Percentiles rank a stretch among this genome's conserved stretches.
Conservation (phyloP, 2,888 invertebrate species). For the Epinotia demarniana region DNA sequence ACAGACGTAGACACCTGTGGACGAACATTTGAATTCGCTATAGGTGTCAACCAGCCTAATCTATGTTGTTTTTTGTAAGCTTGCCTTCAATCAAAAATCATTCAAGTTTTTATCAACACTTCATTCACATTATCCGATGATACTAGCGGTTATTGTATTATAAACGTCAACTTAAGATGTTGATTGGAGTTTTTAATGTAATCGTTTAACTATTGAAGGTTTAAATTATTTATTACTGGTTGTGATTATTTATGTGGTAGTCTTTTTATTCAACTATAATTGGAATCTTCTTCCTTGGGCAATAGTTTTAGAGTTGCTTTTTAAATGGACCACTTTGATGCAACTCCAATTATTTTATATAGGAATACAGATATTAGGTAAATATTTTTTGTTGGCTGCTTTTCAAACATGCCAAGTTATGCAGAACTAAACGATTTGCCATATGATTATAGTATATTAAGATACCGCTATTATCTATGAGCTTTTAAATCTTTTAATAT, state of each 20-base stretch:
- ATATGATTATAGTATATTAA: neutral
- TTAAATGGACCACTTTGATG: too few relatives aligned
- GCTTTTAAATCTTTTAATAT: too few relatives aligned
- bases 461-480: neutral
- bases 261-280: too few relatives aligned
- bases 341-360: too few relatives aligned
- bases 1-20: neutral
- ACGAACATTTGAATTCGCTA: neutral
- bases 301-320: too few relatives aligned
- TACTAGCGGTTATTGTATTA: constrained; percentile 7
- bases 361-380: neutral
- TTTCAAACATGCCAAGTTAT: neutral
- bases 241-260: too few relatives aligned
- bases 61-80: neutral
- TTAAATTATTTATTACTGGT: neutral
- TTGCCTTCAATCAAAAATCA: constrained; percentile 4
- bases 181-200: constrained; percentile 9
- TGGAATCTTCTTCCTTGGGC: too few relatives aligned
- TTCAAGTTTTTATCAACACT: constrained; percentile 2
- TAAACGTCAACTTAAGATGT: constrained; percentile 12
- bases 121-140: neutral
- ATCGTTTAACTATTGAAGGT: constrained; percentile 4
- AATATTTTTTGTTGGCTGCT: constrained; percentile 15
- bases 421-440: too few relatives aligned
- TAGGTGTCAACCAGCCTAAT: neutral